A percentile compares a stretch with the other conserved stretches of the same genome.
These are phyloP conservation scores for Prosopocoilus inquinatus DNA, from an alignment of 2,888 invertebrate species.

Conservation along the genomic window DNA sequence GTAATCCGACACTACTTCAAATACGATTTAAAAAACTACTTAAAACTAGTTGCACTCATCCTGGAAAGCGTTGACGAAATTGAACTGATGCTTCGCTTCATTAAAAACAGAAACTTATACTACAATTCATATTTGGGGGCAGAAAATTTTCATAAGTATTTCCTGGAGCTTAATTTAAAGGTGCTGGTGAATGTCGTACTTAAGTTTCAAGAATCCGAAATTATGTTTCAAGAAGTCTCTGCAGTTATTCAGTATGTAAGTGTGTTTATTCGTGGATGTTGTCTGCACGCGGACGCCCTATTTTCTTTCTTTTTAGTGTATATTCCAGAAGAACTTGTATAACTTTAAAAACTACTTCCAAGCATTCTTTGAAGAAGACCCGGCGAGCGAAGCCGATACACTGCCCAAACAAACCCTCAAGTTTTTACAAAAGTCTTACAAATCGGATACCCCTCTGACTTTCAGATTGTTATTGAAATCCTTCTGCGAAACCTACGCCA, in stretches of 20 bases:
- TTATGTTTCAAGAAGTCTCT: constrained; percentile 28
- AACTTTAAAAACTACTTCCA: constrained; percentile 29
- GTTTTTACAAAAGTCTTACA: not conserved
- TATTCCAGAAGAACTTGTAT: constrained; percentile 33
- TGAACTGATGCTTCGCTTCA: constrained; percentile 20
- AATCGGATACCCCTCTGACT: not conserved
- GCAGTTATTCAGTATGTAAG: constrained; percentile 35
- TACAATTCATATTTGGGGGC: constrained; percentile 22
- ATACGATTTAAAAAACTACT: constrained; percentile 33
- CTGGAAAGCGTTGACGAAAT: constrained; percentile 24
- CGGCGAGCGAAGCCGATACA: not conserved
- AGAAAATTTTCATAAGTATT: constrained; percentile 28
- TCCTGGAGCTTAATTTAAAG: constrained; percentile 28
- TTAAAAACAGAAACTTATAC: constrained; percentile 30
- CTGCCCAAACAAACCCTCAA: not conserved
- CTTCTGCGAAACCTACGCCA: constrained; percentile 1
- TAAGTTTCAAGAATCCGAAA: constrained; percentile 25
- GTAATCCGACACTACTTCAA: constrained; percentile 39
- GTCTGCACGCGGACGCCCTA: too few species aligned
- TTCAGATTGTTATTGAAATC: not conserved
- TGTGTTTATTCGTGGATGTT: not conserved
- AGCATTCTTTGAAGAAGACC: constrained; percentile 26
- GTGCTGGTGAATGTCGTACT: constrained; percentile 23
- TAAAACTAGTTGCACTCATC: constrained; percentile 29
- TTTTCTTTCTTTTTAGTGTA: constrained; percentile 33